Evolutionary conservation across 2,113 vertebrate genomes (phyloP).

Genomic region (Anas platyrhynchos): DNA sequence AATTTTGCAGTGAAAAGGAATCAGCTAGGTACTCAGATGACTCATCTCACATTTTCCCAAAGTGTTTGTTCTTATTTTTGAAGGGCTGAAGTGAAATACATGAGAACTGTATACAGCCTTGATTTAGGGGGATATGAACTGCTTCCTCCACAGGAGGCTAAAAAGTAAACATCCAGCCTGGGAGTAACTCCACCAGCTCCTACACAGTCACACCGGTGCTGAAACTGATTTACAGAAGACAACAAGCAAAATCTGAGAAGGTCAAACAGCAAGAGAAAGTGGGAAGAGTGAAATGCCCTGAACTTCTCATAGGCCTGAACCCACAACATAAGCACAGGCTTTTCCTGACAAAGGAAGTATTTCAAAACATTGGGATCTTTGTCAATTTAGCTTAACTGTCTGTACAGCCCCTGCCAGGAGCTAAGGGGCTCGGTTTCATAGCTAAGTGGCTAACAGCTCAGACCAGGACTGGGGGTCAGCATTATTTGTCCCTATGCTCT

Average conservation of each 20-base stretch:
- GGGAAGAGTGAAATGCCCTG: background rate
- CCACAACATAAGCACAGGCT: background rate
- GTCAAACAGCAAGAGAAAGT: constrained; percentile 6
- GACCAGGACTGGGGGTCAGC: background rate
- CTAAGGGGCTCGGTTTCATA: constrained; percentile 4
- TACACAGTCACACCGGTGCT: background rate
- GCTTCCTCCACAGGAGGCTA: background rate
- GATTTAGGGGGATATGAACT: background rate
- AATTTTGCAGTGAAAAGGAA: background rate
- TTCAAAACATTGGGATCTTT: constrained; percentile 25
- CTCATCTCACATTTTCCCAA: background rate
- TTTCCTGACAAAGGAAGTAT: constrained; percentile 15
- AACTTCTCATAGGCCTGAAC: background rate
- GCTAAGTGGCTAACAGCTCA: constrained; percentile 21
- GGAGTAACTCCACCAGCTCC: background rate
- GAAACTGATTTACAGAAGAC: background rate
- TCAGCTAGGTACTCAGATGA: background rate
- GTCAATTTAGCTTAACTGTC: background rate
- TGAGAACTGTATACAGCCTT: background rate
- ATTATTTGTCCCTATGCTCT: background rate
- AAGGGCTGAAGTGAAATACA: background rate
- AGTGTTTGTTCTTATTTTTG: background rate
- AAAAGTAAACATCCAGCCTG: background rate
- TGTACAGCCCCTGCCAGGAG: background rate
- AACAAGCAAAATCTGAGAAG: constrained; percentile 10